These are phyloP conservation scores for Peromyscus polionotus DNA, from an alignment of 2,113 vertebrate species.

Conservation along the genomic window DNA sequence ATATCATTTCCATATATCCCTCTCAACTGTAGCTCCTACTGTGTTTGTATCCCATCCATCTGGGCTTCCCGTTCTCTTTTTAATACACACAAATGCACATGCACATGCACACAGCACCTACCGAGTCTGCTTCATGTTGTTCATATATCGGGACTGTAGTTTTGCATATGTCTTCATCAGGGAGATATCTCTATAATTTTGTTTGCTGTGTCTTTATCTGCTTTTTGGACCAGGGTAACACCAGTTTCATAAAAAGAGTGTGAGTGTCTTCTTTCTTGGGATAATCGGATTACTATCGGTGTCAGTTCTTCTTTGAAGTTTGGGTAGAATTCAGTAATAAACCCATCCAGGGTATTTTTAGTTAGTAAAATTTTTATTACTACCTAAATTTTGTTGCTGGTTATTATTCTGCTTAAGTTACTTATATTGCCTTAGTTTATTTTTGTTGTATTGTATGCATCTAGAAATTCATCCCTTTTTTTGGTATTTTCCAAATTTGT, in stretches of 20 bases:
- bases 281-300: not conserved
- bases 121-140: not conserved
- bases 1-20: not conserved
- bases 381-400: not conserved
- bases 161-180: not conserved
- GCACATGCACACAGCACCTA: not conserved
- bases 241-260: not conserved
- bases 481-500: not conserved
- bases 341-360: not conserved
- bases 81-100: not conserved
- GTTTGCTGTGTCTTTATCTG: not conserved
- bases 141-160: not conserved
- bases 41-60: not conserved
- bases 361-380: too few species aligned
- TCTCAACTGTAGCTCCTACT: not conserved
- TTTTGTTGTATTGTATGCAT: not conserved
- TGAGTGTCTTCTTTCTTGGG: not conserved
- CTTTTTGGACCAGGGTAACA: not conserved
- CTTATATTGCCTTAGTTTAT: not conserved
- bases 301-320: not conserved
- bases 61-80: not conserved
- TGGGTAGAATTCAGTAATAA: not conserved
- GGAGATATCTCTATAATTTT: not conserved
- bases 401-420: not conserved
- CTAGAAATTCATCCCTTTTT: not conserved